Conservation (phyloP, 2,113 vertebrate species). For the Calidris pugnax region DNA sequence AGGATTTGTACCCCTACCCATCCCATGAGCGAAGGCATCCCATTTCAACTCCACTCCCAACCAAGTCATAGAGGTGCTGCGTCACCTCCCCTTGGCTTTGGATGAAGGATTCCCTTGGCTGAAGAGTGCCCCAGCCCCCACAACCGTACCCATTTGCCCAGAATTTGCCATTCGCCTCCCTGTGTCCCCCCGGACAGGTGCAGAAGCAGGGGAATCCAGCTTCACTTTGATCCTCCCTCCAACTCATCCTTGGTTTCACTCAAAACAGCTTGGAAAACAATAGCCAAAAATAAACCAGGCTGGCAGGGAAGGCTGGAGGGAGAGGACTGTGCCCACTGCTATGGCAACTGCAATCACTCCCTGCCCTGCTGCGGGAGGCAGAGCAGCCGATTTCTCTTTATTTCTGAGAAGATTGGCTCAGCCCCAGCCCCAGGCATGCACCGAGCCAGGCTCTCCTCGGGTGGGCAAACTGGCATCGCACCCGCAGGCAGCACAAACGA, state of each 20-base stretch:
- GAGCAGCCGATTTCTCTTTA: neutral
- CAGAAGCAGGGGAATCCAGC: neutral
- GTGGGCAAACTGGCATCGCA: neutral
- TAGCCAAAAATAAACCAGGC: constrained; percentile 22
- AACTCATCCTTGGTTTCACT: neutral
- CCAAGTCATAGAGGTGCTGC: neutral
- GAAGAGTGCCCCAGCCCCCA: neutral
- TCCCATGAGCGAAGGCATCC: neutral
- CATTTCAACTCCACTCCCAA: neutral
- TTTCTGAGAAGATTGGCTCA: neutral
- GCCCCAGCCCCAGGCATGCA: neutral
- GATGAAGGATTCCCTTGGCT: neutral
- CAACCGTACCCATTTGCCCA: accelerated
- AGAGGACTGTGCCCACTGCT: constrained; percentile 41
- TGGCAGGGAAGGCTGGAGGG: constrained; percentile 7
- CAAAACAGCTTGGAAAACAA: neutral
- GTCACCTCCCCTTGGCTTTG: neutral
- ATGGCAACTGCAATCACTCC: constrained; percentile 39
- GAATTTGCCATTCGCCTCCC: neutral
- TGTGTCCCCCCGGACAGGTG: no score
- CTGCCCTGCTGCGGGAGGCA: constrained; percentile 15
- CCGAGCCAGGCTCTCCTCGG: neutral
- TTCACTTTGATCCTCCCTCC: neutral
- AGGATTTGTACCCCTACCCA: neutral
- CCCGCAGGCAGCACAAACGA: accelerated